These are phyloP conservation scores for Andricus grossulariae DNA, from an alignment of 1,140 invertebrate genomes.

Conservation along the genomic window DNA sequence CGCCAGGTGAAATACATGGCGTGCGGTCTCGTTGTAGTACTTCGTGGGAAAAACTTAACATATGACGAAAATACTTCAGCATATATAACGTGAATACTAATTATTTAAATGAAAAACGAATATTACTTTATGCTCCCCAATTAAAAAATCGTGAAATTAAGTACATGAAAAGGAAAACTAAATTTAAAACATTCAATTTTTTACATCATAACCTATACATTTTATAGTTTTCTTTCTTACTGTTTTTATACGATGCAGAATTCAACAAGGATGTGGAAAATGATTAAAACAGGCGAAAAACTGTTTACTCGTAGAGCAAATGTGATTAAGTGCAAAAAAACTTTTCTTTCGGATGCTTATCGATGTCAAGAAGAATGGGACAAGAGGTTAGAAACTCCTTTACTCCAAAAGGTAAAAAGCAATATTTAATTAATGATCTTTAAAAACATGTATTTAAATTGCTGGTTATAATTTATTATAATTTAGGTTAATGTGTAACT, in stretches of 20 bases:
- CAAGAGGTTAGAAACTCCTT: conserved; percentile 75
- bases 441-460: conserved; percentile 17
- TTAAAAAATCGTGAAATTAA: background rate
- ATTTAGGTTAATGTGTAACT: too few relatives aligned
- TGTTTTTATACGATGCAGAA: background rate
- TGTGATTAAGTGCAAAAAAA: conserved; percentile 48
- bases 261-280: conserved; percentile 55
- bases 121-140: too few relatives aligned
- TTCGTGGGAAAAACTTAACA: too few relatives aligned
- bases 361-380: conserved; percentile 81
- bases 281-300: conserved; percentile 42
- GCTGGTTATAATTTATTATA: too few relatives aligned
- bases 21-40: too few relatives aligned
- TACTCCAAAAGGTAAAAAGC: conserved; percentile 76
- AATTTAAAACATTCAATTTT: background rate
- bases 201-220: conserved; percentile 16
- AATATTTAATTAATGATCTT: conserved; percentile 1
- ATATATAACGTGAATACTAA: too few relatives aligned
- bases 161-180: background rate
- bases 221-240: background rate
- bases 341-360: conserved; percentile 81
- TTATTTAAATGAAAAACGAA: too few relatives aligned
- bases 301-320: conserved; percentile 27
- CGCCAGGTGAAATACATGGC: too few relatives aligned
- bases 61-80: too few relatives aligned